Percentiles rank a stretch among this genome's conserved stretches.
These are phyloP conservation scores for Hypercompe scribonia DNA, from an alignment of 2,888 invertebrate species.

Conservation along the genomic window DNA sequence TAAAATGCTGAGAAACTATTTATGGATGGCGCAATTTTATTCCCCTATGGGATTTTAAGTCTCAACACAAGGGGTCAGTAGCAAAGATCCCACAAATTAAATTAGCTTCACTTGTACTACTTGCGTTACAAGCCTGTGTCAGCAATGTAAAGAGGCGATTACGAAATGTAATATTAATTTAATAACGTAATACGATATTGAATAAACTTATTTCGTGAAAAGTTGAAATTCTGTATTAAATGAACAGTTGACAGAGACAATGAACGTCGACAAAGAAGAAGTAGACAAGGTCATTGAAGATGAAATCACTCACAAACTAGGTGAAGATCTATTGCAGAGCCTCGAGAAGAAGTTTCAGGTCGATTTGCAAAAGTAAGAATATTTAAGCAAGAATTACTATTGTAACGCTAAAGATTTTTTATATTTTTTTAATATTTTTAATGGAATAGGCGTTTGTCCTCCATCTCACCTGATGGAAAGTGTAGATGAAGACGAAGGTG, in stretches of 20 bases:
- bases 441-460: too few relatives aligned
- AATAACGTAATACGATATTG: too few relatives aligned
- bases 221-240: neutral
- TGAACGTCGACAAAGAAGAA: constrained; percentile 66
- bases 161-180: neutral
- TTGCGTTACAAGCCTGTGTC: neutral
- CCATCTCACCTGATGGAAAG: too few relatives aligned
- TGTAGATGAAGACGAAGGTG: too few relatives aligned
- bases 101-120: neutral
- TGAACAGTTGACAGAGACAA: constrained; percentile 47
- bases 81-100: neutral
- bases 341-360: constrained; percentile 80
- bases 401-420: neutral
- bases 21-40: neutral
- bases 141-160: neutral
- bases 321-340: constrained; percentile 76
- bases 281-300: constrained; percentile 79
- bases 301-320: constrained; percentile 75
- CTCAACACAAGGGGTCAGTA: neutral
- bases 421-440: too few relatives aligned
- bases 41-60: neutral
- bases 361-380: constrained; percentile 75
- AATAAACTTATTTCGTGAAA: neutral
- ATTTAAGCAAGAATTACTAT: neutral
- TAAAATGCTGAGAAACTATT: neutral